Evolutionary conservation across 1,140 invertebrate species (phyloP).

Genomic region (Aethina tumida): DNA sequence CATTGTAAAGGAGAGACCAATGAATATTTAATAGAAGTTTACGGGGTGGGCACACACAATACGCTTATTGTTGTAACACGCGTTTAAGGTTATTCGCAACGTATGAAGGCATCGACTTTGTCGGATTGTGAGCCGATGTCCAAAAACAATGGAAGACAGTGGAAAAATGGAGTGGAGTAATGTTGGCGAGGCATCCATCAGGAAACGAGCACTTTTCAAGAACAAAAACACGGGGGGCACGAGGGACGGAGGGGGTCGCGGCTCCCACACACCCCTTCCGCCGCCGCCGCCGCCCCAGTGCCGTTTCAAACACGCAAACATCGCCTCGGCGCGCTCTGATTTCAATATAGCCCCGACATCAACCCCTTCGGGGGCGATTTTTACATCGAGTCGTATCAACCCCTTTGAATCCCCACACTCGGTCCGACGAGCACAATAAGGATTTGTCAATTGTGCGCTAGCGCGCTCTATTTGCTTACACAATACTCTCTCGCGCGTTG

Average conservation of each 20-base stretch:
- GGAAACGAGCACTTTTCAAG: slow-evolving; percentile 18
- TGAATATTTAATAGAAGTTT: no score
- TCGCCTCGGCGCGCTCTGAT: slow-evolving; percentile 18
- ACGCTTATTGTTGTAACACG: no score
- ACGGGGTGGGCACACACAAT: no score
- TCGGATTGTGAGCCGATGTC: neutral
- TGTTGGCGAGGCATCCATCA: slow-evolving; percentile 16
- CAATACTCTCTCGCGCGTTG: slow-evolving; percentile 9
- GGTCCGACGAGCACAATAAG: slow-evolving; percentile 26
- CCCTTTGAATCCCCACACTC: slow-evolving; percentile 12
- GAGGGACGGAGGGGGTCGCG: slow-evolving; percentile 4
- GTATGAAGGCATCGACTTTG: no score
- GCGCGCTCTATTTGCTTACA: slow-evolving; percentile 22
- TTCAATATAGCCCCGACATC: slow-evolving; percentile 28
- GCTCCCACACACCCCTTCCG: neutral
- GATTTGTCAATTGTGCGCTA: slow-evolving; percentile 32
- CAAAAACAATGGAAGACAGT: slow-evolving; percentile 3
- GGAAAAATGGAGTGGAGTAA: slow-evolving; percentile 6
- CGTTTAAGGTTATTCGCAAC: no score
- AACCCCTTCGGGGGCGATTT: slow-evolving; percentile 29
- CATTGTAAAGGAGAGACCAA: no score
- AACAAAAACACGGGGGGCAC: slow-evolving; percentile 14
- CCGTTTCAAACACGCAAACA: slow-evolving; percentile 16
- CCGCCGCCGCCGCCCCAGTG: no score
- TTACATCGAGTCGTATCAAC: slow-evolving; percentile 18